Base-by-base conservation (phyloP, 1,140 invertebrate species). In the Hylyphantes graminicola region DNA sequence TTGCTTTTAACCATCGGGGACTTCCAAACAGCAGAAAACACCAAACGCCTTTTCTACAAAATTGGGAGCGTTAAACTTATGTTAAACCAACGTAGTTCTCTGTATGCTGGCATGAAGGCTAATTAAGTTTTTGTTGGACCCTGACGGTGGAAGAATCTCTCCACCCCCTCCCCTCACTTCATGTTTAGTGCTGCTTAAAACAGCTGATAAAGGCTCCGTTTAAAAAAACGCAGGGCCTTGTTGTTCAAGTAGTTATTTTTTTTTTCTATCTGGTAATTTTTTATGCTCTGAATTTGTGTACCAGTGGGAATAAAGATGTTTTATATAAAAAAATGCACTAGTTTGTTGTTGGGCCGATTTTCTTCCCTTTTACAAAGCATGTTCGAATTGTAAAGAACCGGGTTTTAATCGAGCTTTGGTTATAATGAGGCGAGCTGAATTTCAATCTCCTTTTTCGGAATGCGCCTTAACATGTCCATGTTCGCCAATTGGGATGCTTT, bases 111-210 rank as follows among this genome's bases (percentile, higher is more conserved):
- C 72, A 83, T 55, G 80, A 54, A 75, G 80, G 80, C 80, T 83
- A 83, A 83, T 83, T 83, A 83, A 83, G 80, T 83, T 83, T 83
- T 83, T 83, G 80, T 83, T 83, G 51, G 17, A 67, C 74, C 55
- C 55, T 50, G 77, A 57, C 74, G 51, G 17, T 63, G 48, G 68
- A 81, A 73, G 53, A 73, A 63, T 74, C 50, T 21, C 19, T 17
- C 76, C n/a, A 13, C 63, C 50, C 17, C 50, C 19, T 10, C 21
- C 21, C 48, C 55, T 13, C 53, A 19, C 64, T 55, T 21, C 61
- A 65, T 74, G 80, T 75, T 35, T 83, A 63, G 70, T 83, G 55
- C 72, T 83, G 35, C 35, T 72, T 83, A 83, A 83, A 83, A 83
- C 80, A 83, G 80, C 80, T 83, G 80, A 83, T 83, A 83, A 83